A percentile compares a stretch with the other conserved stretches of the same genome.
phyloP scores from a whole-genome alignment of 2,113 vertebrate species.

The Grallaria varia region DNA sequence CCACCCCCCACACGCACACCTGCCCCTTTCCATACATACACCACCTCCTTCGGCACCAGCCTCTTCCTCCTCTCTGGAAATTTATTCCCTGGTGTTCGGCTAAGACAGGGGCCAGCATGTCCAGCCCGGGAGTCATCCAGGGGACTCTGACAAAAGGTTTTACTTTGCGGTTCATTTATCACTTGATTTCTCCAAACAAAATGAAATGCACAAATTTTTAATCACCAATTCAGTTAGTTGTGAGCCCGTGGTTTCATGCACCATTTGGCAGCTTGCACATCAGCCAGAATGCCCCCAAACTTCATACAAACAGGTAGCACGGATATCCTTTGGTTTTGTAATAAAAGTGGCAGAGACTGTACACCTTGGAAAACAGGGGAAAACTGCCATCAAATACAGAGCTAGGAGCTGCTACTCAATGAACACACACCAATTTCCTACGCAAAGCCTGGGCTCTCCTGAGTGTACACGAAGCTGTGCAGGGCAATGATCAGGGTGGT shows the following conservation, averaged over 20 bases:
- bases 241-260: neutral
- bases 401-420: accelerated
- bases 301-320: neutral
- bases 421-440: neutral
- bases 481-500: accelerated
- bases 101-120: neutral
- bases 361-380: neutral
- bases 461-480: accelerated
- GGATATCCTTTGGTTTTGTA: neutral
- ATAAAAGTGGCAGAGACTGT: neutral
- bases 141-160: accelerated
- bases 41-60: neutral
- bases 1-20: neutral
- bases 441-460: accelerated
- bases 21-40: neutral
- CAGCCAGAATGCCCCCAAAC: neutral
- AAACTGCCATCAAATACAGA: neutral
- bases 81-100: neutral
- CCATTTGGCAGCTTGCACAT: neutral
- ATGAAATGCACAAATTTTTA: neutral
- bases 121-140: neutral
- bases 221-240: neutral
- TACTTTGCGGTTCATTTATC: neutral
- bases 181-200: neutral
- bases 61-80: neutral